Percentiles rank a stretch among this genome's conserved stretches.
Evolutionary conservation across 2,797 vertebrate species (phyloP).

Genomic region (Pseudochromis fuscus): DNA sequence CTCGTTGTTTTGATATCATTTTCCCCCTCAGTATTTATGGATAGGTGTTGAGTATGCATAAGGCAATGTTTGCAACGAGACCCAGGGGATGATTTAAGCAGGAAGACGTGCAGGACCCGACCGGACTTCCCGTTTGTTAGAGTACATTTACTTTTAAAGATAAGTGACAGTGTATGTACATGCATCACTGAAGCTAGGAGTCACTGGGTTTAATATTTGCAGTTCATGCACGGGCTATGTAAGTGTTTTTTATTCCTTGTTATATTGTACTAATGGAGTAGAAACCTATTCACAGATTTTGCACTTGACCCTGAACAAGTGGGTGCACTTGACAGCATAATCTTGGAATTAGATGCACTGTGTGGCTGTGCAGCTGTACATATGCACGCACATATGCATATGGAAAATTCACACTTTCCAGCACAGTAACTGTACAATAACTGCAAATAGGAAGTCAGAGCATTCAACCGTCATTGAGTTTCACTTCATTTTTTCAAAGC

Average conservation of each 20-base stretch:
- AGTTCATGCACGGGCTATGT: conserved; percentile 2
- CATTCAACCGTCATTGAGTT: background rate
- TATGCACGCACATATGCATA: background rate
- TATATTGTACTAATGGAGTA: conserved; percentile 10
- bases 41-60: conserved; percentile 39
- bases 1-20: conserved; percentile 61
- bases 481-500: conserved; percentile 6
- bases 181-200: background rate
- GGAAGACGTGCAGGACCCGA: background rate
- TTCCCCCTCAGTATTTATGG: conserved; percentile 57
- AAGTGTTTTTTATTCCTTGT: conserved; percentile 19
- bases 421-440: too few relatives aligned
- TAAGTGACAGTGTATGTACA: background rate
- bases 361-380: background rate
- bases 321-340: background rate
- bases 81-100: conserved; percentile 11
- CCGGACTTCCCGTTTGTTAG: background rate
- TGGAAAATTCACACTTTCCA: background rate
- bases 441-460: background rate
- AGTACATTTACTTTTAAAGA: background rate
- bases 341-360: background rate
- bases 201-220: conserved; percentile 8
- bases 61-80: conserved; percentile 29
- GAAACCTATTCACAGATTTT: conserved; percentile 11
- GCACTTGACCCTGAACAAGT: conserved; percentile 14